Percentiles rank a stretch among this genome's conserved stretches.
Conservation (phyloP, 2,113 vertebrate genomes). For the Triplophysa tibetana region DNA sequence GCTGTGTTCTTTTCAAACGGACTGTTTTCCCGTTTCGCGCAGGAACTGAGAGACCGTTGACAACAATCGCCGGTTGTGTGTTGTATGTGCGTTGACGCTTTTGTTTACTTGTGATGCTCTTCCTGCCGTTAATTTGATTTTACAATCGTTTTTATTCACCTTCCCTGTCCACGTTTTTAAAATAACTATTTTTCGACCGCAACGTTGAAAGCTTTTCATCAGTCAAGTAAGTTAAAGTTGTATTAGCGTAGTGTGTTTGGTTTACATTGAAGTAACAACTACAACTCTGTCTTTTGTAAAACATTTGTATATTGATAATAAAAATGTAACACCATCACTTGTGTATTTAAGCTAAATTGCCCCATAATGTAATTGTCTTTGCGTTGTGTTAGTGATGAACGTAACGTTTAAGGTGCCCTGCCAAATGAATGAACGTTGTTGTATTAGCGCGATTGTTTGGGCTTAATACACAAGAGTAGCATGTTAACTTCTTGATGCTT, state of each 20-base stretch:
- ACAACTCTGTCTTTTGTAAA: neutral
- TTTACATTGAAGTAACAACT: neutral
- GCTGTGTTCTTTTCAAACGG: neutral
- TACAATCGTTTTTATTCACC: too few species aligned
- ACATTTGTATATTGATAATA: neutral
- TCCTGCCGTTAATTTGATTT: neutral
- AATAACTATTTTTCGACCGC: neutral
- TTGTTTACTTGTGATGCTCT: constrained; percentile 48
- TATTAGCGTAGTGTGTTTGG: neutral
- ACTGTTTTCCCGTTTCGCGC: neutral
- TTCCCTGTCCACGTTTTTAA: neutral
- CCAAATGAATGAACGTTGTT: neutral
- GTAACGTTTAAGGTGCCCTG: neutral
- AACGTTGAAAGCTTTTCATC: neutral
- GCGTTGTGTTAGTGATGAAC: neutral
- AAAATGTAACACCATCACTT: neutral
- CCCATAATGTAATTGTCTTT: neutral
- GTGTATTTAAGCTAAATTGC: neutral
- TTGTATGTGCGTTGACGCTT: constrained; percentile 32
- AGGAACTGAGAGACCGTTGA: constrained; percentile 34
- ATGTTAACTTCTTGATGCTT: neutral
- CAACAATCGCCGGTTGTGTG: constrained; percentile 46
- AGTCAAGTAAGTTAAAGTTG: constrained; percentile 31
- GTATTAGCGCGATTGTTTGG: neutral
- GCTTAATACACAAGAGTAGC: neutral